Base-by-base conservation (phyloP, 2,888 invertebrate species). In the Molanna angustata region DNA sequence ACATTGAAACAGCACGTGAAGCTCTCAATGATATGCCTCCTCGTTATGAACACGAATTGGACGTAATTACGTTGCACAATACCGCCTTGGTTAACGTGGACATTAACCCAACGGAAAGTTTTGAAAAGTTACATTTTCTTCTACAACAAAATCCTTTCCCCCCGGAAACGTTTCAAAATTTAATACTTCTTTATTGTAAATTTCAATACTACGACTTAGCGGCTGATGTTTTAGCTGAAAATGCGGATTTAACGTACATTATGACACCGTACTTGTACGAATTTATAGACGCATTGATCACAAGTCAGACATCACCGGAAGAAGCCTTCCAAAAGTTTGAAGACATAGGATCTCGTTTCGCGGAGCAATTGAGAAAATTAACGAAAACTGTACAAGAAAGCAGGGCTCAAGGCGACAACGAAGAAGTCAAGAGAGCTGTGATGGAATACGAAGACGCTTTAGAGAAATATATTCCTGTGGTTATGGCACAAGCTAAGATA, bases 401-500 rank as follows among this genome's bases (percentile, higher is more conserved):
- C 60, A 80, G 95, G 49, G 84, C 88, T 58, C 90, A 89, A 63
- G 87, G 90, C 54, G 94, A 97, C 67, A 94, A 94, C 61, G 89
- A 88, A 63, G 84, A 89, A 58, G 86, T 94, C 0, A 90, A 94
- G 66, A 89, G 86, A 71, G 90, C 94, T 3, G 88, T 97, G 0
- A 85, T 90, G 49, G 93, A 94, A 65, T 95, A 94, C 66, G 93
- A 97, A 66, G 90, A 91, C 63, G 87, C 90, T 1, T 69, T 96
- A 59, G 94, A 94, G 66, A 79, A 94, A 62, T 98, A 96, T 66
- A 87, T 99, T 56, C 98, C 99, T 0, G 94, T 97, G 1, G 80
- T 98, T n/a, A 98, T 99, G 98, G 94, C 96, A 0, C 94, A 99
- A 71, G 97, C 98, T 1, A 97, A 96, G 79, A 94, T 99, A 60